Base-by-base conservation (phyloP, 2,113 vertebrate species). In the Euleptes europaea region DNA sequence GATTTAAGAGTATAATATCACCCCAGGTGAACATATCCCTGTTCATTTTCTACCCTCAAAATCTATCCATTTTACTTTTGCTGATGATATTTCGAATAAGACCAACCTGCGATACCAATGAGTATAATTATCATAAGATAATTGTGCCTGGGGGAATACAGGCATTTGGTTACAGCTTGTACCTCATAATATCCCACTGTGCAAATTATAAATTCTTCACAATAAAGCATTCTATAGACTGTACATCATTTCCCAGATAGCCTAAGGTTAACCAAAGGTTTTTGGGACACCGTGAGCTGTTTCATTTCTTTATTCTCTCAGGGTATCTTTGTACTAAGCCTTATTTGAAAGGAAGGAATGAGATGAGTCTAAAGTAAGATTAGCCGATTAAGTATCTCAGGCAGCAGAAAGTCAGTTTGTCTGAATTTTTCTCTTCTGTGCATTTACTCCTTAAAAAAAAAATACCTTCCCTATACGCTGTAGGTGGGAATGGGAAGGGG, bases 141-240 rank as follows among this genome's bases (percentile, higher is more conserved):
- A 93, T 91, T 92, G 86, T 71, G 82, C 81, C 67, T 87, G 40
- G 26, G 77, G 77, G 86, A 86, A 78, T 70, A 72, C 49, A 88
- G 92, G 19, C 35, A 82, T 90, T 91, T 90, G 78, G 63, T 54
- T 87, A 14, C 3, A 85, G 54, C 72, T 33, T 89, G 78, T 72
- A 84, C 31, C 6, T 35, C 86, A 33, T 77, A 83, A 84, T 15
- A 89, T 54, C 60, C 54, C 9, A 66, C 54, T 80, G 83, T 88
- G 67, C 82, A 88, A 92, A 94, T 90, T 40, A 80, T 14, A 82
- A 89, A 88, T 80, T 80, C 51, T 90, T 90, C 76, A 85, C 65
- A 80, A 69, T 86, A 81, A 72, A 87, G 83, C 6, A 80, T 65
- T 42, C 26, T 81, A 57, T 79, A 81, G 67, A 23, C 49, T 91